Percentiles rank a stretch among this genome's conserved stretches.
Conservation (phyloP, 1,140 invertebrate genomes). For the Dendroctonus valens region DNA sequence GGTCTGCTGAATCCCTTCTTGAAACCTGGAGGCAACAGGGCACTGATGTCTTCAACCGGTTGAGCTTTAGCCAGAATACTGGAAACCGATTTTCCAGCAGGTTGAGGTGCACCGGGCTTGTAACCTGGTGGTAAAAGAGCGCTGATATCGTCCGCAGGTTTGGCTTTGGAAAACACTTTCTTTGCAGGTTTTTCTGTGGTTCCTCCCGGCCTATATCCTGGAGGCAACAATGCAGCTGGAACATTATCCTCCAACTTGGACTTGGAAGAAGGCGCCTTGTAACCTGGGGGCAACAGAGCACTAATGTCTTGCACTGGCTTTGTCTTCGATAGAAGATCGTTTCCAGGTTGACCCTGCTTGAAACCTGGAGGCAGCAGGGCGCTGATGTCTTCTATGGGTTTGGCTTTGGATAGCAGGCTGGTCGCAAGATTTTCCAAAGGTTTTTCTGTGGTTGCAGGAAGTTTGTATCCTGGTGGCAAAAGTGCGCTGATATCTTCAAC, state of each 20-base stretch:
- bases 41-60: conserved; percentile 56
- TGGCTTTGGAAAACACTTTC: conserved; percentile 9
- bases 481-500: conserved; percentile 63
- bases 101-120: conserved; percentile 14
- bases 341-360: conserved; percentile 45
- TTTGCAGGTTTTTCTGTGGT: conserved; percentile 36
- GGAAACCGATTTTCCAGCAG: conserved; percentile 47
- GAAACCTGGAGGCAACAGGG: conserved; percentile 61
- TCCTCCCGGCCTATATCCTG: conserved; percentile 48
- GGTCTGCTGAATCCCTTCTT: conserved; percentile 39
- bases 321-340: conserved; percentile 10
- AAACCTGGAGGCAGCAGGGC: conserved; percentile 62
- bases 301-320: conserved; percentile 49
- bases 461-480: conserved; percentile 59
- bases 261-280: conserved; percentile 49
- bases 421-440: background rate
- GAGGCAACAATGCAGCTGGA: background rate
- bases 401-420: conserved; percentile 14
- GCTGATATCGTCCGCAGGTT: conserved; percentile 55
- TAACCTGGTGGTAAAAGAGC: conserved; percentile 63
- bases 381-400: conserved; percentile 57
- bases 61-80: conserved; percentile 7
- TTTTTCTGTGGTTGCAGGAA: background rate
- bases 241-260: conserved; percentile 34
- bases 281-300: conserved; percentile 35